Percentiles rank a stretch among this genome's conserved stretches.
Conservation (phyloP, 2,113 vertebrate genomes). For the Myotis yumanensis region DNA sequence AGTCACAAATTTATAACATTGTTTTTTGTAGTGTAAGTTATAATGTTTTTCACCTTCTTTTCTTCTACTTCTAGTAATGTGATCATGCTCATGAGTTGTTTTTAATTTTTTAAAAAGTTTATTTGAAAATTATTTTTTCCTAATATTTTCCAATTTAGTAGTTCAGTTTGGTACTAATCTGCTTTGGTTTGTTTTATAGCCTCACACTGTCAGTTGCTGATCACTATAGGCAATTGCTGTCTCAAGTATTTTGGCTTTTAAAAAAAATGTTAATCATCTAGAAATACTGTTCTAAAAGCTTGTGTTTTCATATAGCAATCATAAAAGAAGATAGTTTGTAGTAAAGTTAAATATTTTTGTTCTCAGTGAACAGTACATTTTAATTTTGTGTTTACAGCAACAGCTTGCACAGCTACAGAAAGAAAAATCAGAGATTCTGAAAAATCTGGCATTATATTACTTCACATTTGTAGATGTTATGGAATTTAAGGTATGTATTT, state of each 20-base stretch:
- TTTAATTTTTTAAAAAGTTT: slow-evolving; percentile 74
- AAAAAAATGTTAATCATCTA: slow-evolving; percentile 63
- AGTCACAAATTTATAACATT: slow-evolving; percentile 91
- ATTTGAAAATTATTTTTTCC: slow-evolving; percentile 72
- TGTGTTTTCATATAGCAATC: slow-evolving; percentile 76
- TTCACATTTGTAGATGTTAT: slow-evolving; percentile 99
- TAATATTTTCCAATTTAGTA: slow-evolving; percentile 77
- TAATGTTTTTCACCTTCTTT: slow-evolving; percentile 81
- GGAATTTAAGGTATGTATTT: slow-evolving; percentile 96
- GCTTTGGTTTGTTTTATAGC: slow-evolving; percentile 79
- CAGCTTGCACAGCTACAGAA: slow-evolving; percentile 99
- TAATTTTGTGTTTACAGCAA: slow-evolving; percentile 91
- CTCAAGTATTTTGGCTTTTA: slow-evolving; percentile 66
- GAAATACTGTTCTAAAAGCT: slow-evolving; percentile 68
- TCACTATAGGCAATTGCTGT: slow-evolving; percentile 74
- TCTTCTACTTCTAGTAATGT: slow-evolving; percentile 78
- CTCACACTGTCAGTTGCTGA: slow-evolving; percentile 74
- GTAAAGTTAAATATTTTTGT: slow-evolving; percentile 27
- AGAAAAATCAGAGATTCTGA: slow-evolving; percentile 99
- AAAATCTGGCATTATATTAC: slow-evolving; percentile 99
- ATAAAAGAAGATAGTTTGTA: slow-evolving; percentile 68
- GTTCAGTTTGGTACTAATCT: slow-evolving; percentile 81
- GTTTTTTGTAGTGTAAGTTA: slow-evolving; percentile 84
- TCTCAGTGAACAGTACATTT: slow-evolving; percentile 51
- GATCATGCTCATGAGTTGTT: slow-evolving; percentile 72